A percentile compares a stretch with the other conserved stretches of the same genome.
Conservation (phyloP, 2,888 invertebrate genomes). For the Zeuzera pyrina region DNA sequence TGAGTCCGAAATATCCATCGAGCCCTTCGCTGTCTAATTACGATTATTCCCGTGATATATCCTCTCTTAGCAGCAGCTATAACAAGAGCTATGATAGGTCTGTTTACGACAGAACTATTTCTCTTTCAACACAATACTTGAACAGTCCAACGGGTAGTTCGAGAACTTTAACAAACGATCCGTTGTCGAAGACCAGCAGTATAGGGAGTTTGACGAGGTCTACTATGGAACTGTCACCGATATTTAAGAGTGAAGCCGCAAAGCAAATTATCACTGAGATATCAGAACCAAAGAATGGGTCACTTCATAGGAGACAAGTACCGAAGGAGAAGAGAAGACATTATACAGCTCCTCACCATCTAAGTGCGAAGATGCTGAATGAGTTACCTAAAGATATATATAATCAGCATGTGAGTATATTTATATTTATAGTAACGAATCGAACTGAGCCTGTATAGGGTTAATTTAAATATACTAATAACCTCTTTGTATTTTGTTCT, state of each 20-base stretch:
- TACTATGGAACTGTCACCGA: constrained; percentile 78
- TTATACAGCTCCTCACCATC: constrained; percentile 87
- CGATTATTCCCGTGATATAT: constrained; percentile 57
- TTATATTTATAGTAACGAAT: not conserved
- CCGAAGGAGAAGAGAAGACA: constrained; percentile 89
- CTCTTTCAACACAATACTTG: constrained; percentile 57
- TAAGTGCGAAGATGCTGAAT: constrained; percentile 75
- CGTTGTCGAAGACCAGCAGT: constrained; percentile 61
- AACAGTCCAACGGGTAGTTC: constrained; percentile 63
- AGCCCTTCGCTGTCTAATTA: constrained; percentile 63
- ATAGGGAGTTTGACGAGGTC: constrained; percentile 57
- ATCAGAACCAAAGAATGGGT: constrained; percentile 71
- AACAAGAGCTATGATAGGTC: constrained; percentile 52
- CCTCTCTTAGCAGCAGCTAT: constrained; percentile 57
- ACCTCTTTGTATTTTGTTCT: no score
- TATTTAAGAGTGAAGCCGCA: constrained; percentile 90
- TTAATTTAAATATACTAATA: no score
- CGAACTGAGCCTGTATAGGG: no score
- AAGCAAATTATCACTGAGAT: constrained; percentile 89
- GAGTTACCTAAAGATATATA: constrained; percentile 64
- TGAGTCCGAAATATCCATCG: constrained; percentile 61
- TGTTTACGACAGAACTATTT: constrained; percentile 47
- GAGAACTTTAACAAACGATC: constrained; percentile 60
- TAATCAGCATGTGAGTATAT: constrained; percentile 58
- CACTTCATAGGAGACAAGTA: constrained; percentile 77